These are phyloP conservation scores for Xestia c-nigrum DNA, from an alignment of 2,888 invertebrate species.

Conservation along the genomic window DNA sequence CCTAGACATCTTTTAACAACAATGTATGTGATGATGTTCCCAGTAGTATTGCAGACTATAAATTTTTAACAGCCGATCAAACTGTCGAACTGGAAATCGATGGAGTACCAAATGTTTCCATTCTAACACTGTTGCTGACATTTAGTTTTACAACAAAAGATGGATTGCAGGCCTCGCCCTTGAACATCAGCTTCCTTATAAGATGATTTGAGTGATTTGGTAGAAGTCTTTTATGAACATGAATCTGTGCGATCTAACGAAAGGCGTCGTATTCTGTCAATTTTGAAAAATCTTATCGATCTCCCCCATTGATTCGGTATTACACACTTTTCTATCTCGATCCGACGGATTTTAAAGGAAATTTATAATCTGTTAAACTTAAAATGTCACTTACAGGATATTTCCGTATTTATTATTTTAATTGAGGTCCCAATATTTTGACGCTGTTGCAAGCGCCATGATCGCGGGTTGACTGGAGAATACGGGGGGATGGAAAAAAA, in stretches of 20 bases:
- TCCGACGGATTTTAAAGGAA: background rate
- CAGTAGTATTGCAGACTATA: slow-evolving; percentile 26
- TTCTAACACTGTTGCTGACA: slow-evolving; percentile 22
- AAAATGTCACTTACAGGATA: too few relatives aligned
- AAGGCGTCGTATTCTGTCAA: background rate
- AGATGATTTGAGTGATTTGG: too few relatives aligned
- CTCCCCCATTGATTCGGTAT: background rate
- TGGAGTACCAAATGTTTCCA: slow-evolving; percentile 26
- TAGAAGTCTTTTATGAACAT: background rate
- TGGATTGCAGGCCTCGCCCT: background rate
- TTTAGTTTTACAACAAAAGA: slow-evolving; percentile 29
- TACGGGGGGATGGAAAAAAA: too few relatives aligned
- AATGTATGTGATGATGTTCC: slow-evolving; percentile 25
- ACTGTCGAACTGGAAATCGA: slow-evolving; percentile 36
- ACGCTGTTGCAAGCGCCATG: too few relatives aligned
- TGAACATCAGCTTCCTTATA: background rate
- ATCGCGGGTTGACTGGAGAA: too few relatives aligned
- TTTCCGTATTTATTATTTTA: too few relatives aligned
- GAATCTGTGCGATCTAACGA: background rate
- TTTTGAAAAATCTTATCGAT: background rate
- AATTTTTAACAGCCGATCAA: slow-evolving; percentile 43
- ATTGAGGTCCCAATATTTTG: too few relatives aligned
- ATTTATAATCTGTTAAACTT: background rate
- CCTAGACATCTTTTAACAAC: slow-evolving; percentile 5
- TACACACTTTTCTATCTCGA: background rate